These are phyloP conservation scores for Carterocephalus palaemon DNA, from an alignment of 2,888 invertebrate species.

Conservation along the genomic window DNA sequence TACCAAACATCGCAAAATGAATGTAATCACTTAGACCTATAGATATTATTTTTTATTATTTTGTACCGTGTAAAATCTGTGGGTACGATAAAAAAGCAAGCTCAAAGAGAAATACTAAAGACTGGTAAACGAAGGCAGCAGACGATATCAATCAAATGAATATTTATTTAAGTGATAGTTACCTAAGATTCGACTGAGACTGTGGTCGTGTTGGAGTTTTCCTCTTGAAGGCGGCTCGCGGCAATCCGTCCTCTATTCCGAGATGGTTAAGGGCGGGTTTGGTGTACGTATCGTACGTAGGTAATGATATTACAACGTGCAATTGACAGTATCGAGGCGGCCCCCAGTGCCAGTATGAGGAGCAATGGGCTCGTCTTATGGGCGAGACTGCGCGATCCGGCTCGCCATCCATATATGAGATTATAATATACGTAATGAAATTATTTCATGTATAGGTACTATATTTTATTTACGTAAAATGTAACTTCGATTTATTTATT, in stretches of 20 bases:
- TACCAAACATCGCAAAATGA: too few species aligned
- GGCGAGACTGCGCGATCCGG: slow-evolving; percentile 35
- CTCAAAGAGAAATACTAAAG: too few species aligned
- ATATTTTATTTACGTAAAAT: too few species aligned
- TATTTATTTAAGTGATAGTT: slow-evolving; percentile 36
- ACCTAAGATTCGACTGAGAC: slow-evolving; percentile 27
- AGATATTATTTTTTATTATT: too few species aligned
- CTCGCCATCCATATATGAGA: slow-evolving; percentile 20
- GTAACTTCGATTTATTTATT: too few species aligned
- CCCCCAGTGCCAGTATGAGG: slow-evolving; percentile 34
- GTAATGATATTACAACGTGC: slow-evolving; percentile 33
- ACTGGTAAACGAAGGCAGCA: slow-evolving; percentile 22
- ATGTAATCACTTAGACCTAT: too few species aligned
- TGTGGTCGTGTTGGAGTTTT: slow-evolving; percentile 34
- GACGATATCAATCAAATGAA: slow-evolving; percentile 33
- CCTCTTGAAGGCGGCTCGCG: slow-evolving; percentile 16
- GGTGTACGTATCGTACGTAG: slow-evolving; percentile 18
- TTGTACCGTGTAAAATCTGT: too few species aligned
- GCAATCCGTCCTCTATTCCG: slow-evolving; percentile 16
- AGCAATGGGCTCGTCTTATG: slow-evolving; percentile 37
- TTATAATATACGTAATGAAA: too few species aligned
- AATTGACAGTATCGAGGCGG: slow-evolving; percentile 41
- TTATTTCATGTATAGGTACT: too few species aligned
- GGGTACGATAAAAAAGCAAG: too few species aligned
- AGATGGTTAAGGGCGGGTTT: slow-evolving; percentile 23